Percentiles rank a stretch among this genome's conserved stretches.
Conservation (phyloP, 2,888 invertebrate genomes). For the Torymus auratus region DNA sequence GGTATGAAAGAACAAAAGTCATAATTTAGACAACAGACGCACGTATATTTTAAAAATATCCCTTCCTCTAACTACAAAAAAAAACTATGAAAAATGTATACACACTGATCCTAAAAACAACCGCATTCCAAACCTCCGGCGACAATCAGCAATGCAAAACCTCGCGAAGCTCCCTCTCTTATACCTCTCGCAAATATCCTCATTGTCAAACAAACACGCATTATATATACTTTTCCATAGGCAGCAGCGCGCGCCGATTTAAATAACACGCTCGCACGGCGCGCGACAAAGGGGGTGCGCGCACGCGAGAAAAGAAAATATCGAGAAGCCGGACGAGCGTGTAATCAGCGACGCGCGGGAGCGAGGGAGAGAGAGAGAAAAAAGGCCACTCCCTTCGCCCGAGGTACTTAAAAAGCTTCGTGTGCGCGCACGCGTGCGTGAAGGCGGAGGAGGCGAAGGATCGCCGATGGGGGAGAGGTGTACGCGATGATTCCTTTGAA, state of each 20-base stretch:
- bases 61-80: too few species aligned
- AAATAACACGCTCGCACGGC: conserved; percentile 11
- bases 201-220: too few species aligned
- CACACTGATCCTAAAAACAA: neutral
- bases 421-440: neutral
- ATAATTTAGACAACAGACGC: too few species aligned
- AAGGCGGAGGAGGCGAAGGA: too few species aligned
- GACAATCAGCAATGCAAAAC: neutral
- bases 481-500: too few species aligned
- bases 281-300: neutral
- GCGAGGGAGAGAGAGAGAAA: neutral
- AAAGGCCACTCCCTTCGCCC: conserved; percentile 23
- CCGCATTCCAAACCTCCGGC: neutral
- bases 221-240: too few species aligned
- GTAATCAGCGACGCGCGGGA: neutral
- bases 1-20: too few species aligned
- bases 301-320: neutral
- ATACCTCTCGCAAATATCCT: too few species aligned
- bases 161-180: too few species aligned
- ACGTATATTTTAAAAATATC: too few species aligned
- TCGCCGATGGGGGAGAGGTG: too few species aligned
- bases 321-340: conserved; percentile 1
- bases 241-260: neutral
- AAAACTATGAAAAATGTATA: too few species aligned
- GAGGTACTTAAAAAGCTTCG: conserved; percentile 26